Base-by-base conservation (phyloP, 1,140 invertebrate genomes). In the Zaprionus nigranus region DNA sequence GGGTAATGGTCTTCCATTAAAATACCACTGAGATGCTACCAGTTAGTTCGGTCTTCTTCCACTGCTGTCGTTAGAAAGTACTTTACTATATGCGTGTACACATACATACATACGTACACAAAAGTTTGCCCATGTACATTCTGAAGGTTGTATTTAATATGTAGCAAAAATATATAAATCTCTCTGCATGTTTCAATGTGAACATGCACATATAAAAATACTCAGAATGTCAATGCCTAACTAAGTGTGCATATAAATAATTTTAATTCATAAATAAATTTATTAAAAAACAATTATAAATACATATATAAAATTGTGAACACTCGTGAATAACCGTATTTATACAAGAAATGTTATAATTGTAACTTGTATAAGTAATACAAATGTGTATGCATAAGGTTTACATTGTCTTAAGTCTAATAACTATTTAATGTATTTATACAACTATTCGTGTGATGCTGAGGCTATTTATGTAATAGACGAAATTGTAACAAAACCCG, bases 1-100 rank as follows among this genome's bases (percentile, higher is more conserved):
- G 75, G 78, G 78, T 74, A 69, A 77, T 69, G 78, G 75, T 73
- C 75, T 78, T 75, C 75, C 75, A 74, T 40, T 68, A 63, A 30
- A 68, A 64, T 63, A 75, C 54, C 54, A 69, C 60, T 53, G 60
- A 57, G 59, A 68, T 38, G 49, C 56, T 20, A 17, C n/a, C 40
- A 17, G n/a, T 46, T 43, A 62, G 75, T 74, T 75, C 60, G 72
- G 57, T 69, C 40, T 70, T 70, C 40, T 46, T 46, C 40, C 57
- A 51, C 46, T 51, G 40, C 66, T 75, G 40, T 46, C 59, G 67
- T 34, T 74, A 26, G n/a, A 46, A 49, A 72, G 75, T 77, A 72
- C 46, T 51, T 22, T 49, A 49, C 46, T 71, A 57, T 72, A 62
- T 67, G 58, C 62, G 20, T 66, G 34, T 56, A 28, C 38, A 66